phyloP scores from a whole-genome alignment of 2,113 vertebrate genomes.

The Halcyon senegalensis region DNA sequence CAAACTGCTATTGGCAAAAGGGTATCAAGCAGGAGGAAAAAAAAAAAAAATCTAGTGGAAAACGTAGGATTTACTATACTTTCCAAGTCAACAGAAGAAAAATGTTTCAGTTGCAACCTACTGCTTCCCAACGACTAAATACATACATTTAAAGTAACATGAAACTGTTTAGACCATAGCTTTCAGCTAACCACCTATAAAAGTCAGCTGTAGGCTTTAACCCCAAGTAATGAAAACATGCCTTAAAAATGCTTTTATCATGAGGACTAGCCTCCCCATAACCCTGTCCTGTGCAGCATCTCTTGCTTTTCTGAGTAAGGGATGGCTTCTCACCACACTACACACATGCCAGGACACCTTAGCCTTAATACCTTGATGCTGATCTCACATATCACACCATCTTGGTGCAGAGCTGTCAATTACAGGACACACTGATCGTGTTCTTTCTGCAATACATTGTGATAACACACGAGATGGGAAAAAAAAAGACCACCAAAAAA shows the following conservation, averaged over 20 bases:
- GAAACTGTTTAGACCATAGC: not conserved
- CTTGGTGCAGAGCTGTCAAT: not conserved
- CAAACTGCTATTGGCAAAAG: not conserved
- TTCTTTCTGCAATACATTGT: not conserved
- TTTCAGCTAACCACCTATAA: not conserved
- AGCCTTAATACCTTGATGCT: not conserved
- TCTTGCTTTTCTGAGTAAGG: not conserved
- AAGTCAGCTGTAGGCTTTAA: not conserved
- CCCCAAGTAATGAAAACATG: not conserved
- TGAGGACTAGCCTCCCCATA: not conserved
- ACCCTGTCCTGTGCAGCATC: not conserved
- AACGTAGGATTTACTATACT: not conserved
- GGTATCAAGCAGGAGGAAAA: not conserved
- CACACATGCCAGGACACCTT: not conserved
- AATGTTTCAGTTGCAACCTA: not conserved
- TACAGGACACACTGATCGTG: not conserved
- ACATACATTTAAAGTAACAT: not conserved
- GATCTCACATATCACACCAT: not conserved
- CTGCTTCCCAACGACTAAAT: not conserved
- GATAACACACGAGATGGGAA: rapidly evolving
- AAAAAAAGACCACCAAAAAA: not conserved
- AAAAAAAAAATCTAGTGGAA: not conserved
- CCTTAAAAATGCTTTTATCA: not conserved
- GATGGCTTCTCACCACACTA: not conserved
- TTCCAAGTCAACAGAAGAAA: not conserved